Base-by-base conservation (phyloP, 2,797 vertebrate species). In the Echeneis naucrates region DNA sequence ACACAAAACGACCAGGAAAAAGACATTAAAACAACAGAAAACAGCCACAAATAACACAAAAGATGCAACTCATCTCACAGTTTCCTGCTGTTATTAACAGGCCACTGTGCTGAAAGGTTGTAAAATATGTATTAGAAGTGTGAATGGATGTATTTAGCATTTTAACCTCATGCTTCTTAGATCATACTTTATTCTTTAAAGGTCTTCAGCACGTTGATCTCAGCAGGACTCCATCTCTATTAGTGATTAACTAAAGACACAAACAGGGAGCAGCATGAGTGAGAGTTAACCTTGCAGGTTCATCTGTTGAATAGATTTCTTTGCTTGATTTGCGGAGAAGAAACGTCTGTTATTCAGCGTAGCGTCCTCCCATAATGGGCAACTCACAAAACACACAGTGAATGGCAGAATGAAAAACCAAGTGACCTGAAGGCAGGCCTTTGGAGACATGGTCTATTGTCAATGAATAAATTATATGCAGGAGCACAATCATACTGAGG, bases 381-480 rank as follows among this genome's bases (percentile, higher is more conserved):
- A 57, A 12, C 26, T 66, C 30, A 63, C 53, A 58, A 67, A 55
- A 83, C 80, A 82, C 59, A 81, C 57, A 55, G 37, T 37, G 19
- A 64, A 37, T 45, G 65, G 66, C 30, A 32, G 64, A 35, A 50
- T 47, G 27, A 61, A 73, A 45, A 73, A 32, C 19, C 13, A 27
- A 35, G 61, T 73, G 73, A 82, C 76, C 78, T 21, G 6, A 54
- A 68, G 81, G 57, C 64, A 86, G 76, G 82, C 73, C 11, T 76
- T 82, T 66, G 83, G 62, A 77, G 77, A 79, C 68, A 35, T 16
- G 42, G 30, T 54, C 74, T 61, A 64, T 80, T 78, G 79, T 84
- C 63, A 67, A 80, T 90, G 78, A 91, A 92, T 92, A 88, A 88
- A 87, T 91, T 37, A 92, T 92, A 83, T 67, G 76, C 42, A 60